Conservation (phyloP, 2,113 vertebrate genomes). For the Calidris pugnax region DNA sequence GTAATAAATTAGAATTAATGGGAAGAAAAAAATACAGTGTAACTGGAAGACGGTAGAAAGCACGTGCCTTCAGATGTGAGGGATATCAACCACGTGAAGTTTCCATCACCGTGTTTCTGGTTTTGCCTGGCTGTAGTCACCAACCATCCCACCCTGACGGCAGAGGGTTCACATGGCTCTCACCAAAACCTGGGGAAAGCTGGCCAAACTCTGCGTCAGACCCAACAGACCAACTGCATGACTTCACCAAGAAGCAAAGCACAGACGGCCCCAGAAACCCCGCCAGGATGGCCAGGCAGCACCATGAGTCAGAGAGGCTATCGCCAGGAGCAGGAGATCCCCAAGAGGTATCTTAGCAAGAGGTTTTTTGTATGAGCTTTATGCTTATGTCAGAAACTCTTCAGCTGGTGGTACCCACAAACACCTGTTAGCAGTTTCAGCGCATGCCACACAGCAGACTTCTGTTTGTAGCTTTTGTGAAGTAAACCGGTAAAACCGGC, state of each 20-base stretch:
- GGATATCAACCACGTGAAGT: background rate
- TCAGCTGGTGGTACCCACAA: background rate
- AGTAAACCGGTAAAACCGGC: background rate
- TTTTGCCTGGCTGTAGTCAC: background rate
- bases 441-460: accelerated
- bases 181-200: background rate
- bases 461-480: background rate
- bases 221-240: background rate
- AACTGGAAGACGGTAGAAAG: background rate
- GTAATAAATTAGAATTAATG: background rate
- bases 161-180: background rate
- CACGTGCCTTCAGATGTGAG: background rate
- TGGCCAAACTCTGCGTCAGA: background rate
- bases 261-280: background rate
- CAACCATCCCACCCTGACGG: accelerated
- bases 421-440: background rate
- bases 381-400: background rate
- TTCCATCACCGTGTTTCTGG: accelerated
- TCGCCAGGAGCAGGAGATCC: background rate
- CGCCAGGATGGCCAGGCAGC: background rate
- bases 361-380: background rate
- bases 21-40: background rate
- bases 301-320: accelerated
- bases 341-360: background rate
- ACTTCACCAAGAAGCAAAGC: background rate